phyloP scores from a whole-genome alignment of 2,797 vertebrate genomes.

The Huso huso region DNA sequence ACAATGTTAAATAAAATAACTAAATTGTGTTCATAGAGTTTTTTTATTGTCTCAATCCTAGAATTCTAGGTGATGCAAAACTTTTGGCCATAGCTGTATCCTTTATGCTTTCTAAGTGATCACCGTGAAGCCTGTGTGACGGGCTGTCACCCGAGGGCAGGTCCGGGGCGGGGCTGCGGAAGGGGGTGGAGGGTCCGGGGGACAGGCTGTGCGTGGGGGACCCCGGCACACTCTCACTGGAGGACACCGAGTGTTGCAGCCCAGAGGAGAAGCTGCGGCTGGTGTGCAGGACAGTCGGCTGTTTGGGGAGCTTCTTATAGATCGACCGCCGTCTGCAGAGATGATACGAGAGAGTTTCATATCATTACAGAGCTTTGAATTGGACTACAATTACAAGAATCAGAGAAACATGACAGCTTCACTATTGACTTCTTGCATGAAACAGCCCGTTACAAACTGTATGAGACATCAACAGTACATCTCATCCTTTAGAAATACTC shows the following conservation, averaged over 20 bases:
- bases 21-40: no score
- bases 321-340: constrained; percentile 68
- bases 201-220: constrained; percentile 90
- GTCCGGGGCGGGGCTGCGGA: constrained; percentile 74
- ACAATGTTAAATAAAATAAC: no score
- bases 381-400: neutral
- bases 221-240: constrained; percentile 85
- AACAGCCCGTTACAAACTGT: constrained; percentile 16
- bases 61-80: no score
- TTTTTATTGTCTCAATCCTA: no score
- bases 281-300: constrained; percentile 68
- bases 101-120: no score
- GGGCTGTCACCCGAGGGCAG: constrained; percentile 63
- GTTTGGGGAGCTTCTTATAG: constrained; percentile 83
- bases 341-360: constrained; percentile 2
- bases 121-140: neutral
- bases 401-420: neutral
- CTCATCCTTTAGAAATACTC: constrained; percentile 16
- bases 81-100: no score
- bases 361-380: neutral
- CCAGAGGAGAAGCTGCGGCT: constrained; percentile 88
- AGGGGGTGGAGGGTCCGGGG: constrained; percentile 69
- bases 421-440: neutral
- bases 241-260: constrained; percentile 76
- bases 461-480: constrained; percentile 21